Conservation (phyloP, 1,140 invertebrate species). For the Oncopeltus fasciatus region DNA sequence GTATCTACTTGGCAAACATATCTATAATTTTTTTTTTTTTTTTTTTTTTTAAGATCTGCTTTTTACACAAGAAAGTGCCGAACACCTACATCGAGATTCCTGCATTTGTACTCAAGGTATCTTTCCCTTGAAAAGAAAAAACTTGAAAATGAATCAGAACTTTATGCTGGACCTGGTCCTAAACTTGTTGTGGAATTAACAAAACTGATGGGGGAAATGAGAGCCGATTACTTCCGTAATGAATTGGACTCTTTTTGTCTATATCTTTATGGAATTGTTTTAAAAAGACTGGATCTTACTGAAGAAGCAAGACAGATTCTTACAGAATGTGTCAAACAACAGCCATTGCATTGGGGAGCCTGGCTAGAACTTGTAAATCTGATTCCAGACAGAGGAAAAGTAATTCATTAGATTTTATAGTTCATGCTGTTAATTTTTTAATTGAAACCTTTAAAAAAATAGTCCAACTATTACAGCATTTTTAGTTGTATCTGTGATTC, state of each 20-base stretch:
- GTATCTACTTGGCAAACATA: too few relatives aligned
- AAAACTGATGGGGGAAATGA: conserved; percentile 38
- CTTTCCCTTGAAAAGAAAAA: conserved; percentile 78
- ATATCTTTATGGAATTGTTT: conserved; percentile 81
- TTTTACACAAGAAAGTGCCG: conserved; percentile 60
- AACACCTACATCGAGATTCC: conserved; percentile 52
- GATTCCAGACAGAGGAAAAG: conserved; percentile 52
- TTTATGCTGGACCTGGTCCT: conserved; percentile 50
- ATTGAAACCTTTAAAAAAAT: neutral
- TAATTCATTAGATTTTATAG: conserved; percentile 3
- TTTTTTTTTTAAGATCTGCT: conserved; percentile 44
- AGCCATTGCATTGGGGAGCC: conserved; percentile 80
- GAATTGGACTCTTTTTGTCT: conserved; percentile 74
- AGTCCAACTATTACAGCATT: neutral
- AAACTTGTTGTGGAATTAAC: conserved; percentile 40
- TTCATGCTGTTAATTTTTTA: neutral
- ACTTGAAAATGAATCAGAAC: conserved; percentile 66
- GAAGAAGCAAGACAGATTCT: conserved; percentile 60
- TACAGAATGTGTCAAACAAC: conserved; percentile 55
- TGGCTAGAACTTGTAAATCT: conserved; percentile 84
- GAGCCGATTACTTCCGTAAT: conserved; percentile 40
- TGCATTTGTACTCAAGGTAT: conserved; percentile 74
- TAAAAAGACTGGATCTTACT: conserved; percentile 72
- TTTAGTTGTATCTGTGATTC: neutral
- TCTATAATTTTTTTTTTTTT: conserved; percentile 12